Conservation (phyloP, 2,113 vertebrate species). For the Phyllostomus discolor region DNA sequence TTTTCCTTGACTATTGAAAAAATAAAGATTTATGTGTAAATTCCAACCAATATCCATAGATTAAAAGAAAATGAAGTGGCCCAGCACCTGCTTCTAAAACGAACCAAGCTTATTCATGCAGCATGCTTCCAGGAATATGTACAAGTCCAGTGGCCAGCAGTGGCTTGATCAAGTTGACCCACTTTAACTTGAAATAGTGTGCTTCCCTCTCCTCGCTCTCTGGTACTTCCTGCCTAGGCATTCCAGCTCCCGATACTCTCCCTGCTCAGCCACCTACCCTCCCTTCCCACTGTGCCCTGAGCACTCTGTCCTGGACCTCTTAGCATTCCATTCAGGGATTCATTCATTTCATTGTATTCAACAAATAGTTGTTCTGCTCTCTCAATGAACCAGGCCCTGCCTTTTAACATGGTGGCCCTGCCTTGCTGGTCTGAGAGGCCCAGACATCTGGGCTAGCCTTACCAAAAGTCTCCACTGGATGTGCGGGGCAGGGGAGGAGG, state of each 20-base stretch:
- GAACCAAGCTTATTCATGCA: not conserved
- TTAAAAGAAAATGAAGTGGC: not conserved
- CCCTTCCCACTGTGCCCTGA: not conserved
- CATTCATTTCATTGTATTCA: not conserved
- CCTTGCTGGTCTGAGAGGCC: not conserved
- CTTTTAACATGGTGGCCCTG: not conserved
- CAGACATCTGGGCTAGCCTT: not conserved
- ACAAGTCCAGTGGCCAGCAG: not conserved
- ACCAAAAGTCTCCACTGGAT: not conserved
- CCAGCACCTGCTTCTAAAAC: not conserved
- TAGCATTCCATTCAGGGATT: not conserved
- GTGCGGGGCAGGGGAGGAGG: not conserved
- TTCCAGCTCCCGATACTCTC: not conserved
- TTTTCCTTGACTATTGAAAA: not conserved
- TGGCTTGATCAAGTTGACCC: too few relatives aligned
- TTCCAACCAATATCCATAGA: not conserved
- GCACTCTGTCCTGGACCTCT: too few relatives aligned
- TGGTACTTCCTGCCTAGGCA: rapidly evolving
- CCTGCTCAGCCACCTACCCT: not conserved
- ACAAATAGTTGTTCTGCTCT: not conserved
- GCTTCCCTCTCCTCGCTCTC: not conserved
- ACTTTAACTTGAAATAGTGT: not conserved
- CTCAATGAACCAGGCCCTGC: not conserved
- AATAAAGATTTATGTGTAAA: not conserved
- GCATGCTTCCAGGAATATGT: not conserved